Conservation (phyloP, 2,888 invertebrate species). For the Kuschelorhynchus macadamiae region DNA sequence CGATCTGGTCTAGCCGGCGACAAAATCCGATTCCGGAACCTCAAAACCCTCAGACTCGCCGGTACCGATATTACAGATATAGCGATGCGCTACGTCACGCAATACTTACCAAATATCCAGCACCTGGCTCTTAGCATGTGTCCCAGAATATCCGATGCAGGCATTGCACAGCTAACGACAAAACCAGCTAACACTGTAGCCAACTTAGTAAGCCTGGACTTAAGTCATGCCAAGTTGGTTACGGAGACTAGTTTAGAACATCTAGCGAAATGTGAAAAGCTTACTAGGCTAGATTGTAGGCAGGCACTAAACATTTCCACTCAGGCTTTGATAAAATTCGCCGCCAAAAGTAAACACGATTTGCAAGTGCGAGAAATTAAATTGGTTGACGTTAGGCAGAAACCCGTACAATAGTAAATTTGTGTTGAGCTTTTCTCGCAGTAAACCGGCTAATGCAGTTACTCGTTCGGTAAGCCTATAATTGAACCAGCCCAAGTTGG, state of each 20-base stretch:
- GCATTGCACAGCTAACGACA: constrained; percentile 88
- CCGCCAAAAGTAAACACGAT: constrained; percentile 84
- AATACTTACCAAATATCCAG: constrained; percentile 82
- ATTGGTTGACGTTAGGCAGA: constrained; percentile 73
- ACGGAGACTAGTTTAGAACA: constrained; percentile 89
- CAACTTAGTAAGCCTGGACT: constrained; percentile 80
- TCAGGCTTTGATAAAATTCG: constrained; percentile 87
- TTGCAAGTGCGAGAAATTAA: constrained; percentile 86
- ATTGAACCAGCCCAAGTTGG: too few species aligned
- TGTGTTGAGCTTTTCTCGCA: too few species aligned
- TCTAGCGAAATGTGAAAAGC: constrained; percentile 81
- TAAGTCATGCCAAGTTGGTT: constrained; percentile 86
- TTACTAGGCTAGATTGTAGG: constrained; percentile 81
- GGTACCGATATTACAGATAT: constrained; percentile 94
- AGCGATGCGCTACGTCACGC: constrained; percentile 82
- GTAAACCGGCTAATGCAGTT: too few species aligned
- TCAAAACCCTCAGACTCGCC: constrained; percentile 82
- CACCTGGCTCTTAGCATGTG: constrained; percentile 89
- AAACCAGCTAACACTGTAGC: constrained; percentile 79
- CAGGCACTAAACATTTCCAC: constrained; percentile 86
- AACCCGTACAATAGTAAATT: constrained; percentile 22
- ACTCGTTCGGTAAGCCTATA: too few species aligned
- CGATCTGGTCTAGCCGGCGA: constrained; percentile 83
- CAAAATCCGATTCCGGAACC: constrained; percentile 82
- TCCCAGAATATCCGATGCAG: constrained; percentile 90